Conservation (phyloP, 2,113 vertebrate species). For the Perca fluviatilis region DNA sequence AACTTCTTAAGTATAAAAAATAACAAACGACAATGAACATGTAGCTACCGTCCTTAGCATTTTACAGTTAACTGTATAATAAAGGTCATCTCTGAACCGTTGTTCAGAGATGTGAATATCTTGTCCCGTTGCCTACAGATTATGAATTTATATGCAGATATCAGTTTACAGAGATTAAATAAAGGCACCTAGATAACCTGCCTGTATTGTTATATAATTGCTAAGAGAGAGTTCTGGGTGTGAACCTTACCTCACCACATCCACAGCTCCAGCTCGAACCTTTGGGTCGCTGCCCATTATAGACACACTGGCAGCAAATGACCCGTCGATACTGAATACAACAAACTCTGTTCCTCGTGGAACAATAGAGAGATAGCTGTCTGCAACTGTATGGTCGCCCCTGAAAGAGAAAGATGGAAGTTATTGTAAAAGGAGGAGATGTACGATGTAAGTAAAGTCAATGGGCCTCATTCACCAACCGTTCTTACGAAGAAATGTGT, state of each 20-base stretch:
- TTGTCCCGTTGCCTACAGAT: too few species aligned
- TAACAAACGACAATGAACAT: not conserved
- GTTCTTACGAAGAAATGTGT: too few species aligned
- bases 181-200: too few species aligned
- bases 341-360: slow-evolving; percentile 94
- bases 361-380: slow-evolving; percentile 94
- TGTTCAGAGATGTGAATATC: too few species aligned
- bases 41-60: not conserved
- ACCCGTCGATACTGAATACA: slow-evolving; percentile 98
- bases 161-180: too few species aligned
- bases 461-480: too few species aligned
- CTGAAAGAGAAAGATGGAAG: slow-evolving; percentile 74
- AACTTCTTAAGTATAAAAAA: too few species aligned
- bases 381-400: slow-evolving; percentile 95
- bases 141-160: too few species aligned
- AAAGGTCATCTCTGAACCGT: not conserved
- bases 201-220: too few species aligned
- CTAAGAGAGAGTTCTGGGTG: too few species aligned
- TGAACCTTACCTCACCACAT: slow-evolving; percentile 92
- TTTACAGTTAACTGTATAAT: not conserved
- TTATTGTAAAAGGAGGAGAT: not conserved
- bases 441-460: not conserved
- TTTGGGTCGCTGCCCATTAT: slow-evolving; percentile 99
- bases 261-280: slow-evolving; percentile 96
- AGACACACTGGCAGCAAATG: slow-evolving; percentile 98